Conservation (phyloP, 2,113 vertebrate species). For the Cariama cristata region DNA sequence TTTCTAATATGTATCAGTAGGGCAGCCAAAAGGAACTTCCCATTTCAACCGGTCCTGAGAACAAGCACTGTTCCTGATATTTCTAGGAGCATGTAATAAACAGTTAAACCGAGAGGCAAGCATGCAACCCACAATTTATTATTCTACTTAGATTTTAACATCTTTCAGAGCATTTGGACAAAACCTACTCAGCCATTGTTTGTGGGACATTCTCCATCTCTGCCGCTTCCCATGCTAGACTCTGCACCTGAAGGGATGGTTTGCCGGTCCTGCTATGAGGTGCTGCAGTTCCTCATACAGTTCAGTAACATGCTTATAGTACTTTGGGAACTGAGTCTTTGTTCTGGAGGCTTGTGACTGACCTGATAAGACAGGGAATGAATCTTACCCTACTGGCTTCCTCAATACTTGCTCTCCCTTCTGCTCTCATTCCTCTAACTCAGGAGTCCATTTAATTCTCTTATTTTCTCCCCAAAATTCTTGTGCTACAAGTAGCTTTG, state of each 20-base stretch:
- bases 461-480: neutral
- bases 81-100: neutral
- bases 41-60: neutral
- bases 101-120: neutral
- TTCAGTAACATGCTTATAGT: neutral
- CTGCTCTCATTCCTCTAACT: rapidly evolving
- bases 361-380: neutral
- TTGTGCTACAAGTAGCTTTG: neutral
- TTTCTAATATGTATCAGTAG: neutral
- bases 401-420: neutral
- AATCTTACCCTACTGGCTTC: neutral
- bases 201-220: neutral
- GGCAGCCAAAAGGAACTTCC: neutral
- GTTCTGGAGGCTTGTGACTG: neutral
- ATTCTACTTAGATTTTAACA: neutral
- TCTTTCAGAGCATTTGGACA: neutral
- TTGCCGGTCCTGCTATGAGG: neutral
- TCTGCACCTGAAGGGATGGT: neutral
- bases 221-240: rapidly evolving
- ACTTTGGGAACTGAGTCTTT: neutral
- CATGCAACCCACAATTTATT: neutral
- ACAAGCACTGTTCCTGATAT: neutral
- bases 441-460: neutral
- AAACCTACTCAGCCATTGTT: neutral
- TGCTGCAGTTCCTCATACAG: neutral